Evolutionary conservation across 2,888 invertebrate genomes (phyloP).

Genomic region (Brachypterus glaber): DNA sequence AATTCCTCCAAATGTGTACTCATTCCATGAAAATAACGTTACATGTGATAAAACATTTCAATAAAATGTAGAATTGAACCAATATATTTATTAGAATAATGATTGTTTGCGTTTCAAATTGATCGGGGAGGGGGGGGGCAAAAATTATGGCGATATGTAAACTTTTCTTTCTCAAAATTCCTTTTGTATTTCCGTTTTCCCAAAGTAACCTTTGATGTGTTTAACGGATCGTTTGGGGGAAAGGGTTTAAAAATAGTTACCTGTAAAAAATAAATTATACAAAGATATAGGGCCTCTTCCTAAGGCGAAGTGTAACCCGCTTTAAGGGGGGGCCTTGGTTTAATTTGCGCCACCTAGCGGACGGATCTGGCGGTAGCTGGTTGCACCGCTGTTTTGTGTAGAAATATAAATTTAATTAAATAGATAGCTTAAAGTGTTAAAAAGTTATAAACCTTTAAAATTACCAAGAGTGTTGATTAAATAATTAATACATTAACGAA

Average conservation of each 20-base stretch:
- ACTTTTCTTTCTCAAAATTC: no score
- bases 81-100: no score
- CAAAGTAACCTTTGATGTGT: slow-evolving; percentile 5
- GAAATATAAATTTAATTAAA: slow-evolving; percentile 7
- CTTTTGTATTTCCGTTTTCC: no score
- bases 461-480: no score
- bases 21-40: no score
- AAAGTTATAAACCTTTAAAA: slow-evolving; percentile 1
- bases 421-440: not conserved
- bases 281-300: slow-evolving; percentile 28
- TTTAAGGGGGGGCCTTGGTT: slow-evolving; percentile 30
- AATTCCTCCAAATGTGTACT: no score
- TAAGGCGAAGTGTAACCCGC: slow-evolving; percentile 32
- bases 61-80: no score
- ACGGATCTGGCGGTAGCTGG: slow-evolving; percentile 32
- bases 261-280: slow-evolving; percentile 19
- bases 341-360: slow-evolving; percentile 31
- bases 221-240: slow-evolving; percentile 1
- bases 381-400: slow-evolving; percentile 30
- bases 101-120: no score
- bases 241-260: slow-evolving; percentile 7
- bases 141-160: no score
- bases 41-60: no score
- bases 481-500: no score
- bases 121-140: no score